phyloP scores from a whole-genome alignment of 2,888 invertebrate genomes.

The Exocentrus adspersus region DNA sequence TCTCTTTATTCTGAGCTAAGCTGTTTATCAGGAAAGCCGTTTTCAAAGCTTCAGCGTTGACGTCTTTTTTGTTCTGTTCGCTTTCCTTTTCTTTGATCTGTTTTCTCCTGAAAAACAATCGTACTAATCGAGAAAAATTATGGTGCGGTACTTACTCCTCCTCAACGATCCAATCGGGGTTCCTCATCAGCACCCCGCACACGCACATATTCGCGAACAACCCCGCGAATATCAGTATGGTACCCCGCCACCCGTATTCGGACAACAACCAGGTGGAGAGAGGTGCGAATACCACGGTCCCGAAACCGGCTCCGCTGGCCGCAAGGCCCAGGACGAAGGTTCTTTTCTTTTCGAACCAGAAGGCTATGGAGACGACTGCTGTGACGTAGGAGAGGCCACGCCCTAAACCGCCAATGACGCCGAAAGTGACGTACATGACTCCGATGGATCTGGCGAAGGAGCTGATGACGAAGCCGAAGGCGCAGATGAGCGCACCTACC shows the following conservation, averaged over 20 bases:
- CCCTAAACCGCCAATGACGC: conserved; percentile 84
- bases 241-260: conserved; percentile 85
- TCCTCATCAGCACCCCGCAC: conserved; percentile 87
- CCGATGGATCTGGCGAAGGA: conserved; percentile 77
- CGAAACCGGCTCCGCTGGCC: conserved; percentile 89
- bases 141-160: conserved; percentile 61
- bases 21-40: not conserved
- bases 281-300: conserved; percentile 90
- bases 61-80: not conserved
- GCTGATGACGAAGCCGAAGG: conserved; percentile 80
- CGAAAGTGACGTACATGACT: conserved; percentile 85
- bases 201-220: conserved; percentile 86
- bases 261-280: conserved; percentile 82
- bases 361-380: conserved; percentile 90
- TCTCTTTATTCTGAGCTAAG: not conserved
- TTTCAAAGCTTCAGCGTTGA: not conserved
- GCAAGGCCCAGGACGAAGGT: conserved; percentile 87
- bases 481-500: conserved; percentile 76
- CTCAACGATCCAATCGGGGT: conserved; percentile 85
- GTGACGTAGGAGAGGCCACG: conserved; percentile 89
- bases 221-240: conserved; percentile 82
- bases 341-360: conserved; percentile 90
- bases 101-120: conserved; percentile 13
- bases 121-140: too few species aligned
- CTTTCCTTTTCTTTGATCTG: too few species aligned